These are phyloP conservation scores for Rhagoletis pomonella DNA, from an alignment of 1,140 invertebrate species.

Conservation along the genomic window DNA sequence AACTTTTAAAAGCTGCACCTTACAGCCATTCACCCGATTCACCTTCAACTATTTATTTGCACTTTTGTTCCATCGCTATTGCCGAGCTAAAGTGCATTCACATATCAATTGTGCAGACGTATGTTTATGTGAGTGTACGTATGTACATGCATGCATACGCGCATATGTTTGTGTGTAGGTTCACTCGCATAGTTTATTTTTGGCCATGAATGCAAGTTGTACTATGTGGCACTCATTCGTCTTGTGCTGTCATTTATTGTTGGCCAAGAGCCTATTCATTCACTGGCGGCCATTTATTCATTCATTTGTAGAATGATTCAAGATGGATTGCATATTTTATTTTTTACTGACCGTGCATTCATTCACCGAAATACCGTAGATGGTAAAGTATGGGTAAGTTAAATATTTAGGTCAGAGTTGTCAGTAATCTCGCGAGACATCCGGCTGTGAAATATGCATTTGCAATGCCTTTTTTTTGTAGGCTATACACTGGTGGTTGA, in stretches of 20 bases:
- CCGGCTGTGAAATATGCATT: neutral
- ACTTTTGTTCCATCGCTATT: neutral
- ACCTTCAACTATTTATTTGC: constrained; percentile 45
- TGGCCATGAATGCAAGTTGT: neutral
- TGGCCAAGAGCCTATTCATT: constrained; percentile 8
- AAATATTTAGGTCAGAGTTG: neutral
- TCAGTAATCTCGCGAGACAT: neutral
- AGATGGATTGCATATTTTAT: constrained; percentile 41
- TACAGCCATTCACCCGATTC: neutral
- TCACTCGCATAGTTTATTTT: neutral
- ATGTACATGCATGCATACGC: neutral
- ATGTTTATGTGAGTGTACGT: neutral
- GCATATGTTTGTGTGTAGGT: too few species aligned
- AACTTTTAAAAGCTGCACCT: constrained; percentile 4
- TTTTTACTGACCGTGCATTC: neutral
- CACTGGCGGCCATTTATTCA: constrained; percentile 38
- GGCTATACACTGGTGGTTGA: too few species aligned
- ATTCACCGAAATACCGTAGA: neutral
- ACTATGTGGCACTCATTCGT: constrained; percentile 8
- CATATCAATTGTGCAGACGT: neutral
- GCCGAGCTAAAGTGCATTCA: constrained; percentile 16
- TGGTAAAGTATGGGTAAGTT: neutral
- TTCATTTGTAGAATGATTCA: constrained; percentile 7
- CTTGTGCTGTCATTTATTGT: constrained; percentile 38
- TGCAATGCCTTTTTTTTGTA: too few species aligned